These are phyloP conservation scores for Andrena fulva DNA, from an alignment of 2,888 invertebrate genomes.

Conservation along the genomic window DNA sequence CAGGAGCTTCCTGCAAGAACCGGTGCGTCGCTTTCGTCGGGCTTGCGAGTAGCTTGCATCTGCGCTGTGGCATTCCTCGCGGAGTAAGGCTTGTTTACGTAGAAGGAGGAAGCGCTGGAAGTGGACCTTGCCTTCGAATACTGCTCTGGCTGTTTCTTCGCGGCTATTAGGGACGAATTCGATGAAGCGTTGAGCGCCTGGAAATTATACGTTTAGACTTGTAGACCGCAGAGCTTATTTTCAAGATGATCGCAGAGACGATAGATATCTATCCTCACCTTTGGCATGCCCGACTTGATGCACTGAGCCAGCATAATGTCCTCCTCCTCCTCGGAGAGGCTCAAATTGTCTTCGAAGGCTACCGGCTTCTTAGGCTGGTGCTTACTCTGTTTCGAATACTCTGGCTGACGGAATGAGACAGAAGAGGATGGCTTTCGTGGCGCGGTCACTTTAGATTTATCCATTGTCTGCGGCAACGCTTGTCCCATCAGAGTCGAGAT, in stretches of 20 bases:
- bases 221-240: background rate
- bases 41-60: conserved; percentile 34
- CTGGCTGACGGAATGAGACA: conserved; percentile 51
- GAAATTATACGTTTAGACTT: background rate
- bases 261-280: conserved; percentile 81
- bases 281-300: conserved; percentile 88
- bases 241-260: too few species aligned
- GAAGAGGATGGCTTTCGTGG: conserved; percentile 52
- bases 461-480: conserved; percentile 57
- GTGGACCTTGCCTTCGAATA: conserved; percentile 31
- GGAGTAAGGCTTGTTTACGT: conserved; percentile 30
- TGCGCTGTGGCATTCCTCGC: conserved; percentile 4
- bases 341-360: conserved; percentile 87
- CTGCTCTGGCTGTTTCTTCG: conserved; percentile 46
- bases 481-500: conserved; percentile 53
- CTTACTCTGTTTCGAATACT: conserved; percentile 42
- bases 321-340: conserved; percentile 86
- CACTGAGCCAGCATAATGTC: conserved; percentile 89
- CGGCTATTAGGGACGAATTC: conserved; percentile 12
- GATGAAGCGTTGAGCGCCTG: conserved; percentile 61
- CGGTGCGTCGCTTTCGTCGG: conserved; percentile 19
- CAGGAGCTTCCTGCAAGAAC: conserved; percentile 17
- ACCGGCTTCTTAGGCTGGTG: conserved; percentile 40
- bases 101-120: conserved; percentile 3
- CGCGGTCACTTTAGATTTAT: conserved; percentile 48